Conservation (phyloP, 2,113 vertebrate species). For the Mus spicilegus region DNA sequence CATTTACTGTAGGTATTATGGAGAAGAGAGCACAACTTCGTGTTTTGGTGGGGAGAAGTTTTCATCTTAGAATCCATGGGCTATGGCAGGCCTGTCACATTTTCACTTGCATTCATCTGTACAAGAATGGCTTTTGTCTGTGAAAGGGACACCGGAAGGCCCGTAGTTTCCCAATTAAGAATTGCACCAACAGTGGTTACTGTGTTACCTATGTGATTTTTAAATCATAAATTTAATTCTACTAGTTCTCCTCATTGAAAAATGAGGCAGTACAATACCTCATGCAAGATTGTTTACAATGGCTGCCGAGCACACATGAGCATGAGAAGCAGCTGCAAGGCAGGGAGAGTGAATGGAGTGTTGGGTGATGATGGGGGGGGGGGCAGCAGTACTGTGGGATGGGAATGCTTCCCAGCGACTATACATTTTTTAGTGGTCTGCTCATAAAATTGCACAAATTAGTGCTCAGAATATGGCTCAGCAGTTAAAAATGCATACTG, state of each 20-base stretch:
- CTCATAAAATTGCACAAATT: background rate
- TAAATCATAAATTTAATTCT: slow-evolving; percentile 35
- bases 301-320: background rate
- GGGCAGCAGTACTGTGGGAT: background rate
- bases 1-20: background rate
- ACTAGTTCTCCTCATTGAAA: background rate
- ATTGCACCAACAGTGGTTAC: background rate
- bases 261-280: background rate
- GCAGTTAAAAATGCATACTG: background rate
- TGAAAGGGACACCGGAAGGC: background rate
- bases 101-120: background rate
- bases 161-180: background rate
- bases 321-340: background rate
- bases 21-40: background rate
- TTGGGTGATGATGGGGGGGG: background rate
- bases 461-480: background rate
- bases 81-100: background rate
- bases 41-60: slow-evolving; percentile 14
- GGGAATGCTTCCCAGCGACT: background rate
- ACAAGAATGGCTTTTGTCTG: background rate
- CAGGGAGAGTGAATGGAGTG: background rate
- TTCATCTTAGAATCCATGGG: slow-evolving; percentile 12
- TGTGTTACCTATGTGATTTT: slow-evolving; percentile 6
- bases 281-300: slow-evolving; percentile 17
- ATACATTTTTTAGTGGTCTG: background rate